A percentile compares a stretch with the other conserved stretches of the same genome.
phyloP scores from a whole-genome alignment of 2,888 invertebrate genomes.

The Scaptomyza parva region DNA sequence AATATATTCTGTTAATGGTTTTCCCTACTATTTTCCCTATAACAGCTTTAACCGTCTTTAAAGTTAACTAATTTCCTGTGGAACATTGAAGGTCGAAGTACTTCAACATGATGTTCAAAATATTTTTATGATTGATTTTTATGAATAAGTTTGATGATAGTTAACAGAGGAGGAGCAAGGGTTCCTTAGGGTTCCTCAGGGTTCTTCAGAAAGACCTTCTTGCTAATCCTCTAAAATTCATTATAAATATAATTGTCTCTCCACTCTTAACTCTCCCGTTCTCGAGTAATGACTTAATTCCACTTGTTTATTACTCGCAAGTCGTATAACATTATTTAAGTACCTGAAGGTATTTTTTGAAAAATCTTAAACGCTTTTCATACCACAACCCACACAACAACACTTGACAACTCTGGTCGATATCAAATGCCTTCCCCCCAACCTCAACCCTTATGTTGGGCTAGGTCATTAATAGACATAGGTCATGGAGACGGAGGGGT shows the following conservation, averaged over 20 bases:
- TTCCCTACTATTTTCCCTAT: no score
- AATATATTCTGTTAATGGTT: no score
- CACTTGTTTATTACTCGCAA: neutral
- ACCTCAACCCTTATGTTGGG: neutral
- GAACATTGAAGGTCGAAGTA: no score
- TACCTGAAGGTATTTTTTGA: neutral
- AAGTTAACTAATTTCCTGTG: no score
- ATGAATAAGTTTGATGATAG: no score
- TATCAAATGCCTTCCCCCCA: neutral
- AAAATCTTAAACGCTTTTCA: neutral
- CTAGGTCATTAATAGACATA: slow-evolving; percentile 16
- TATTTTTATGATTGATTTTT: no score
- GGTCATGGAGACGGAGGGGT: neutral
- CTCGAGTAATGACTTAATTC: neutral
- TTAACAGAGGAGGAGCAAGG: no score
- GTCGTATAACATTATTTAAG: neutral
- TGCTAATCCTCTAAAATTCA: neutral
- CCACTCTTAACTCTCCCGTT: no score
- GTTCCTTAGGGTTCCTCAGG: no score
- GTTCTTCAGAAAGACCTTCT: no score
- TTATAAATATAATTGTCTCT: neutral
- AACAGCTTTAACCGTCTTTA: no score
- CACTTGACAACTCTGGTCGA: slow-evolving; percentile 23
- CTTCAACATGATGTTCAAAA: no score
- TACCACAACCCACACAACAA: slow-evolving; percentile 2